Evolutionary conservation across 2,888 invertebrate species (phyloP), one percentile per base, ranked within the genome.

Genomic region (Meloe dianella): DNA sequence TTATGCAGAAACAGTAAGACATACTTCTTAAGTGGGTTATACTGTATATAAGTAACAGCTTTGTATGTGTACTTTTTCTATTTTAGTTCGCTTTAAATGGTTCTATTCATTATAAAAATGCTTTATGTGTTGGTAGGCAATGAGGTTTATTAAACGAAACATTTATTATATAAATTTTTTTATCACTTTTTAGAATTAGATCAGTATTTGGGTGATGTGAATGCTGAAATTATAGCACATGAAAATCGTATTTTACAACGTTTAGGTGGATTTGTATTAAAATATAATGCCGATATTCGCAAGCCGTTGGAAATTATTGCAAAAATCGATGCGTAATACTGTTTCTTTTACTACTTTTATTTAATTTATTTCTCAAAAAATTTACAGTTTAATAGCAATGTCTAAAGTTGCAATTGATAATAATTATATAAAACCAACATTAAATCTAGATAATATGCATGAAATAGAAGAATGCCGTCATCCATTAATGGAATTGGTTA

Each of bases 221-320:
- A 91, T 77, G 87, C 90, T 12, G 91, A 92, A 79, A 94, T 96
- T 76, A 89, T 90, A 75, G 92, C 92, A 67, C 90, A 91, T 73
- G 95, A 96, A 84, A 91, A 91, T 4, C 85, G 89, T 64, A 92
- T 96, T 76, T 90, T 94, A 63, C 75, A 84, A 73, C 75, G 83
- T 61, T 66, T 84, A 66, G 77, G 81, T 32, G 72, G 79, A 64
- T 81, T 82, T 60, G 75, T 82, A 29, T 58, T 81, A 54, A 79
- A 80, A 71, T 78, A 81, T 66, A 80, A 80, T 66, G 78, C 75
- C 59, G 77, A 81, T 66, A 82, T 84, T 30, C 68, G 81, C 32
- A 78, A 80, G 62, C 81, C 83, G 1, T 66, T 83, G 10, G 75
- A 78, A 71, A 72, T 79, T 29, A 73, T 83, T 27, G 79, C 79